Percentiles rank a stretch among this genome's conserved stretches.
Conservation (phyloP, 2,113 vertebrate genomes). For the Trichomycterus rosablanca region DNA sequence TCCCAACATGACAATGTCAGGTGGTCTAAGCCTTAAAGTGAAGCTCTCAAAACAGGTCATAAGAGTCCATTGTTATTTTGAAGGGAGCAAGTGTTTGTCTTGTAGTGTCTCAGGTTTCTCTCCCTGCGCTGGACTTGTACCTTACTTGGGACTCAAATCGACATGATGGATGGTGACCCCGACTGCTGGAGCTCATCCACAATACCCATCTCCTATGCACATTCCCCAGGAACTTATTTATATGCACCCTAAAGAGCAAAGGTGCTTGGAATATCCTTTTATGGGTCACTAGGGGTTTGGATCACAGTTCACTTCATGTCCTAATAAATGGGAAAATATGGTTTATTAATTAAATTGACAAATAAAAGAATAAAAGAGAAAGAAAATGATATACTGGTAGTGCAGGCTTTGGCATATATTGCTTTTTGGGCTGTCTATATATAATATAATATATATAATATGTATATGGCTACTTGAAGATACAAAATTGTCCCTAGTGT, state of each 20-base stretch:
- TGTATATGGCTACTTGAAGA: no score
- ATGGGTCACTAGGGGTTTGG: slow-evolving; percentile 33
- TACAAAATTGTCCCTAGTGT: no score
- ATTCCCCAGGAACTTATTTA: slow-evolving; percentile 51
- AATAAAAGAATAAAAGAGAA: no score
- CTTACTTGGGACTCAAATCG: slow-evolving; percentile 48
- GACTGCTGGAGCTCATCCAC: slow-evolving; percentile 46
- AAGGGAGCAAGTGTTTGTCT: slow-evolving; percentile 78
- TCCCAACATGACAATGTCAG: slow-evolving; percentile 56
- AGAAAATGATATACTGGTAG: background rate
- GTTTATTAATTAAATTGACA: background rate
- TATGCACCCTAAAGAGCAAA: slow-evolving; percentile 40
- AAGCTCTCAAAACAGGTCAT: slow-evolving; percentile 55
- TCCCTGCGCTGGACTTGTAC: slow-evolving; percentile 43
- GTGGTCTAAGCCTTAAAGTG: slow-evolving; percentile 53
- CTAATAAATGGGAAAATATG: slow-evolving; percentile 15
- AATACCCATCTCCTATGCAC: slow-evolving; percentile 20
- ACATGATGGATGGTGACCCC: slow-evolving; percentile 57
- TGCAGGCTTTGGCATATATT: no score
- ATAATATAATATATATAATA: no score
- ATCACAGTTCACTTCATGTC: slow-evolving; percentile 7
- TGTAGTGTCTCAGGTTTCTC: slow-evolving; percentile 69
- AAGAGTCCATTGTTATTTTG: slow-evolving; percentile 75
- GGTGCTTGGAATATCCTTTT: slow-evolving; percentile 40
- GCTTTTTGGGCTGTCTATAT: no score